These are phyloP conservation scores for Natator depressus DNA, from an alignment of 2,113 vertebrate genomes.

Conservation along the genomic window DNA sequence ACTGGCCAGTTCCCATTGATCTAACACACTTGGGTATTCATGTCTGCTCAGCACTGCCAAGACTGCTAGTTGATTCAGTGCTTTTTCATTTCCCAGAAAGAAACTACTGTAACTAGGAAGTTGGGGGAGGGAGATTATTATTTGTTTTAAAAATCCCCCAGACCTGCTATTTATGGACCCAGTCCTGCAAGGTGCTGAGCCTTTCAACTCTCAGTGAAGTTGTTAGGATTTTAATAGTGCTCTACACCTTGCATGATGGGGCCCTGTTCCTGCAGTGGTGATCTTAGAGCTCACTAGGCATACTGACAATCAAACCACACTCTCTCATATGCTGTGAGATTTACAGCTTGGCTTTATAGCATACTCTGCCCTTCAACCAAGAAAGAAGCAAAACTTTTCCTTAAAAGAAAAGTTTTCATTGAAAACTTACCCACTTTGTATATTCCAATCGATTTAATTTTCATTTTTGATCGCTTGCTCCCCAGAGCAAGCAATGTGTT, in stretches of 20 bases:
- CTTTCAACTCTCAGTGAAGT: background rate
- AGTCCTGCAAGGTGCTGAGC: background rate
- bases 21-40: background rate
- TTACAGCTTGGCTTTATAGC: slow-evolving; percentile 10
- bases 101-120: background rate
- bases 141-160: slow-evolving; percentile 23
- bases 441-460: background rate
- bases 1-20: background rate
- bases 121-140: background rate
- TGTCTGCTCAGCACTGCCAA: background rate
- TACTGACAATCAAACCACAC: background rate
- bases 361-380: background rate
- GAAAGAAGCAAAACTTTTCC: background rate
- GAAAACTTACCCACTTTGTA: background rate
- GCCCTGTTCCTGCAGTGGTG: slow-evolving; percentile 34
- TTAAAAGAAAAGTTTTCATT: slow-evolving; percentile 30
- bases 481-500: background rate
- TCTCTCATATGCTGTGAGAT: slow-evolving; percentile 1
- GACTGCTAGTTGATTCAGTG: background rate
- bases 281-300: background rate
- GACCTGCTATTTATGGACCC: slow-evolving; percentile 19
- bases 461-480: background rate
- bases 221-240: slow-evolving; percentile 25
- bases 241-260: background rate
- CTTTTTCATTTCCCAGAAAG: slow-evolving; percentile 30